Conservation (phyloP, 2,888 invertebrate genomes). For the Troilus luridus region DNA sequence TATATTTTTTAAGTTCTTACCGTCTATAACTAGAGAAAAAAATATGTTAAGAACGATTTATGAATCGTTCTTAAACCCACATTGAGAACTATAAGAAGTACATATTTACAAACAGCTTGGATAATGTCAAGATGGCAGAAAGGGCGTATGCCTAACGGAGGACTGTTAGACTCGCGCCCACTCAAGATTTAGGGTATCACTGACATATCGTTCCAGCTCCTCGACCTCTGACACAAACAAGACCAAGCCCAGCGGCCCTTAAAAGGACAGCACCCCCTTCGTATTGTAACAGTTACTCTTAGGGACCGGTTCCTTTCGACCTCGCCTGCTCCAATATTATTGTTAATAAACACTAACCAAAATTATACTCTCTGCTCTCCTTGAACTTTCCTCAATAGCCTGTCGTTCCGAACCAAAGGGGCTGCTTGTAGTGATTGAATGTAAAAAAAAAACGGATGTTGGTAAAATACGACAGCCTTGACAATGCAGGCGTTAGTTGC, state of each 20-base stretch:
- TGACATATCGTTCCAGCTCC: neutral
- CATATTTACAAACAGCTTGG: neutral
- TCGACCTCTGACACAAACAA: constrained; percentile 13
- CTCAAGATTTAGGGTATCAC: neutral
- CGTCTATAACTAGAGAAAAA: too few species aligned
- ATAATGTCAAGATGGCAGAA: neutral
- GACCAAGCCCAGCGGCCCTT: constrained; percentile 9
- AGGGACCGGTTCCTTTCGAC: neutral
- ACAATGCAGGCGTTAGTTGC: neutral
- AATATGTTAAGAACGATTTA: too few species aligned
- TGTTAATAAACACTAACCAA: neutral
- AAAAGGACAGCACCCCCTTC: neutral
- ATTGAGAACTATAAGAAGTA: too few species aligned
- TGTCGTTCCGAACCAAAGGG: neutral
- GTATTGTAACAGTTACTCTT: constrained; percentile 6
- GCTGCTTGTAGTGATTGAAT: neutral
- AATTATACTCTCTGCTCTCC: neutral
- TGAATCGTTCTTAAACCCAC: too few species aligned
- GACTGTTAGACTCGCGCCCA: neutral
- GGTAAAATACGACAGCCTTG: neutral
- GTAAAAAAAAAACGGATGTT: neutral
- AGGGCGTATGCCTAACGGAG: neutral
- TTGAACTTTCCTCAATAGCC: neutral
- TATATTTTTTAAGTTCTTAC: too few species aligned
- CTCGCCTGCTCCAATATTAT: neutral